Evolutionary conservation across 2,888 invertebrate species (phyloP), one percentile per base, ranked within the genome.

Genomic region (Eupithecia subfuscata): DNA sequence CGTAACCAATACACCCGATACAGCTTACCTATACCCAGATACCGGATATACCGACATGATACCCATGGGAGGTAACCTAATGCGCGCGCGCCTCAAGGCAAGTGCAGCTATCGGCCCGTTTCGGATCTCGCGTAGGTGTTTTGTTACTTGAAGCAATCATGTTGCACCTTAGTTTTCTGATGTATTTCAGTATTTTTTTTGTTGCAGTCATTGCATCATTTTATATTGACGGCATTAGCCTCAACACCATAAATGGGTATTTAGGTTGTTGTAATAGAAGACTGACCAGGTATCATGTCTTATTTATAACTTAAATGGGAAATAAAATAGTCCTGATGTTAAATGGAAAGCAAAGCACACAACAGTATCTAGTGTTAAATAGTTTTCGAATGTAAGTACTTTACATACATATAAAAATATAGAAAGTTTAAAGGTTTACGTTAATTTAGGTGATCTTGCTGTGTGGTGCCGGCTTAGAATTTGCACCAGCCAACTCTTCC

Each of bases 41-140:
- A 92, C 88, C 86, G 86, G 91, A 91, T 87, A 90, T 79, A 86
- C 86, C 87, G 87, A 89, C 87, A 82, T 81, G 88, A 94, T 93
- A 92, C 90, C 84, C 92, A 89, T 93, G 94, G 90, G 94, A 93
- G 77, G 92, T 86, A 87, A 92, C 79, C 82, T 88, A 82, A 76
- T 40, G 68, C 43, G 43, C 22, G 43, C 68, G 43, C 68, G 22
- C 34, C 74, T 76, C 88, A 88, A 89, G 88, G 86, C 83, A 84
- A 87, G 80, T 80, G 80, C 81, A 85, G 71, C 83, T 84, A 90
- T 84, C 87, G 84, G 87, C 73, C 88, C 91, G 89, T 90, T 81
- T 86, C 88, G 82, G 83, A 80, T 68, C 68, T 45, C 77, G 78
- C 78, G 74, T 71, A 80, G 82, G 83, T 70, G 73, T 80, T 81